These are phyloP conservation scores for Scomber colias DNA, from an alignment of 2,113 vertebrate genomes.

Conservation along the genomic window DNA sequence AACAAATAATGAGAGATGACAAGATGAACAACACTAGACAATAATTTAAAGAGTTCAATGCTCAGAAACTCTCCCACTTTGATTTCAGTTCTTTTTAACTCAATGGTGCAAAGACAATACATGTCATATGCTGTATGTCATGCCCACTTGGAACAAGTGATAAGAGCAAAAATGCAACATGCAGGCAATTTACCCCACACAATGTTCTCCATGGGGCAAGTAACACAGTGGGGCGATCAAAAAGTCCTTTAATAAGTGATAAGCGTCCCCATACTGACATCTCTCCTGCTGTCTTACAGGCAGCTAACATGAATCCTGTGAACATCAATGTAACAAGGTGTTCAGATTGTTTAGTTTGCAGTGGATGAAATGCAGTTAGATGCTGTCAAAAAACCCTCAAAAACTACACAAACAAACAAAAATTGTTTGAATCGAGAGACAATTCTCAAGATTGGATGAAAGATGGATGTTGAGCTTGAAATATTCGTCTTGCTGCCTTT, in stretches of 20 bases:
- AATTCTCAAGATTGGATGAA: background rate
- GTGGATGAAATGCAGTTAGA: background rate
- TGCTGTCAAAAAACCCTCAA: background rate
- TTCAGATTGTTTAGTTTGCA: background rate
- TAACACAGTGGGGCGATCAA: conserved; percentile 9
- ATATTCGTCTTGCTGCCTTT: background rate
- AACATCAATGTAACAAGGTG: conserved; percentile 5
- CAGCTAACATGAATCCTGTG: conserved; percentile 25
- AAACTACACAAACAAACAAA: background rate
- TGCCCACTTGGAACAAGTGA: too few relatives aligned
- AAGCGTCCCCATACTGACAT: conserved; percentile 12
- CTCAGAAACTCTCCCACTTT: too few relatives aligned
- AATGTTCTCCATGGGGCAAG: conserved; percentile 5
- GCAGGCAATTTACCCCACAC: background rate
- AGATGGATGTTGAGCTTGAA: background rate
- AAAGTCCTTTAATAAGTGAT: conserved; percentile 39
- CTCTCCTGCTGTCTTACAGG: conserved; percentile 32
- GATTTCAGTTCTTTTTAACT: too few relatives aligned
- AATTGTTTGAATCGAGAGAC: background rate
- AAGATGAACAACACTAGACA: too few relatives aligned
- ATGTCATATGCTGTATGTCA: too few relatives aligned
- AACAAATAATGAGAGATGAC: too few relatives aligned
- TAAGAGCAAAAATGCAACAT: too few relatives aligned
- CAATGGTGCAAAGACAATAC: too few relatives aligned
- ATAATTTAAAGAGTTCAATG: too few relatives aligned